Percentiles rank a stretch among this genome's conserved stretches.
Conservation (phyloP, 2,113 vertebrate genomes). For the Bubo bubo region DNA sequence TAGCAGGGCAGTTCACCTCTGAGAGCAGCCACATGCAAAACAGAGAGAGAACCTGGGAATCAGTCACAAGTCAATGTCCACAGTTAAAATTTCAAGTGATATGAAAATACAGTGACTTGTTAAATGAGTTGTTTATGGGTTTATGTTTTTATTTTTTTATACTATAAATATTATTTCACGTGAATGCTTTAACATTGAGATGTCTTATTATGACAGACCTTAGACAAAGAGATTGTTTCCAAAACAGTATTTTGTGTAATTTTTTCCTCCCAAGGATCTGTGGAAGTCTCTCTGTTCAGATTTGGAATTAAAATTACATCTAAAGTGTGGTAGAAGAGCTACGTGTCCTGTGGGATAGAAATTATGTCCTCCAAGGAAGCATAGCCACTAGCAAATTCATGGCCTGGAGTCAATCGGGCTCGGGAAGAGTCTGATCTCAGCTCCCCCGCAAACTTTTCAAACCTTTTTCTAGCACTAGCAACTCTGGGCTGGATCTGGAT, state of each 20-base stretch:
- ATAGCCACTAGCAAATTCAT: neutral
- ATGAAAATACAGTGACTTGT: neutral
- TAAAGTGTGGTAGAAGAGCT: neutral
- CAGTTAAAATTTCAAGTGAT: neutral
- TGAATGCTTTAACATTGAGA: neutral
- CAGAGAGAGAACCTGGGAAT: neutral
- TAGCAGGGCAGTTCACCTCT: neutral
- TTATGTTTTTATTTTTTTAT: neutral
- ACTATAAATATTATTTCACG: neutral
- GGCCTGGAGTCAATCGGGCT: neutral
- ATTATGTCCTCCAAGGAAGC: neutral
- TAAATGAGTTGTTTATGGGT: neutral
- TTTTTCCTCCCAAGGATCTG: neutral
- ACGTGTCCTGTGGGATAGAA: neutral
- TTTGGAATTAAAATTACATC: neutral
- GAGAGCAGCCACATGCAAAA: neutral
- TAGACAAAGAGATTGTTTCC: neutral
- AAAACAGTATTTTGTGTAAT: neutral
- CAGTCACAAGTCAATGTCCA: neutral
- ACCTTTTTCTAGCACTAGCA: neutral
- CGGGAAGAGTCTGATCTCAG: neutral
- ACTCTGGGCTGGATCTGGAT: neutral
- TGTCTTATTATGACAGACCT: neutral
- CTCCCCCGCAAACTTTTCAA: neutral
- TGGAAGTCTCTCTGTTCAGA: neutral